Base-by-base conservation (phyloP, 2,113 vertebrate species). In the Tachysurus fulvidraco region DNA sequence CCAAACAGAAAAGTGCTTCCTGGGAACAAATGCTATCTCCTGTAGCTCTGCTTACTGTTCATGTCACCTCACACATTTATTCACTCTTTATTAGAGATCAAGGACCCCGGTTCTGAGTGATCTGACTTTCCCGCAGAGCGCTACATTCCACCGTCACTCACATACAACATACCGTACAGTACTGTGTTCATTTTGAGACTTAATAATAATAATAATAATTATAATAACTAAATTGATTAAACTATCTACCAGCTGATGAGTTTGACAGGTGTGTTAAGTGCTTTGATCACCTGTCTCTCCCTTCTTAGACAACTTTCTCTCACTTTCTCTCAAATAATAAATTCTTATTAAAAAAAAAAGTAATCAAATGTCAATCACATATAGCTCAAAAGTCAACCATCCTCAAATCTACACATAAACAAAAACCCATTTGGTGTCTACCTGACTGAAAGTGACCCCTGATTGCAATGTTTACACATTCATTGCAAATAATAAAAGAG, bases 151-250 rank as follows among this genome's bases (percentile, higher is more conserved):
- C 69, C 64, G 80, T 52, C 83, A 92, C 95, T 73, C 93, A 93
- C 94, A 96, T 93, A 92, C 95, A 95, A 96, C 95, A 96, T 97
- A 98, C 97, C 98, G 97, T 97, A 98, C 97, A 98, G 97, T 97
- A 98, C 96, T 94, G 94, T 90, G 94, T 96, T 94, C 96, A 95
- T 94, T 94, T 95, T 94, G 87, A 96, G 94, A 96, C 6, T 0
- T n/a, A 52, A 52, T 76, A 59, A 80, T 80, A 82, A 86, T 87
- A 86, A 62, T 83, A 85, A 85, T 88, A 67, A 86, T 82, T 54
- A 69, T 69, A 69, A 69, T 30, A 14, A 88, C 64, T 87, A 93
- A 54, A 59, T 67, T 83, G 60, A 55, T 88, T 83, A 52, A 59
- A 86, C 50, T 82, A 74, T 87, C 81, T 80, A 94, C 94, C 93